A percentile compares a stretch with the other conserved stretches of the same genome.
phyloP scores from a whole-genome alignment of 2,797 vertebrate species.

The Tauraco hartlaubi region DNA sequence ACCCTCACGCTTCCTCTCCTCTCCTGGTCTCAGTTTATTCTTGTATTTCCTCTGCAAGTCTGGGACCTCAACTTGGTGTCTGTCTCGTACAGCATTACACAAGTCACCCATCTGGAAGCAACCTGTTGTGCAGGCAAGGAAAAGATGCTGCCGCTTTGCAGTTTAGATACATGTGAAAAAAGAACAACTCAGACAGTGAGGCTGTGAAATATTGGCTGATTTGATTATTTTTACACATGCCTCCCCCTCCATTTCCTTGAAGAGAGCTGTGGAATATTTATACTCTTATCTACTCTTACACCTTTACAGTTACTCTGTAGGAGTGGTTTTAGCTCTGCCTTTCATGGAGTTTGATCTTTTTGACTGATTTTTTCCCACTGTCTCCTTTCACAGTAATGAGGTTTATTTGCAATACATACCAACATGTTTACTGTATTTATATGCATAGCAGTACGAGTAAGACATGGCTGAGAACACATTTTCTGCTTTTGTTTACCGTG shows the following conservation, averaged over 20 bases:
- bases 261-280: not conserved
- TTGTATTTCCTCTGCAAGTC: slow-evolving; percentile 41
- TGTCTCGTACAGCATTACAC: not conserved
- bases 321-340: not conserved
- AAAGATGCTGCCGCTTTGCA: slow-evolving; percentile 21
- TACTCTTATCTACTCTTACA: not conserved
- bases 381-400: not conserved
- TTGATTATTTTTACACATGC: not conserved
- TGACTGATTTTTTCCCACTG: not conserved
- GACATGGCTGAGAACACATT: not conserved
- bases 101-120: slow-evolving; percentile 61
- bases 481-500: not conserved
- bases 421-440: not conserved
- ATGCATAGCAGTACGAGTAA: not conserved
- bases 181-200: not conserved
- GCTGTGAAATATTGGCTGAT: not conserved
- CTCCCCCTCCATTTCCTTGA: not conserved
- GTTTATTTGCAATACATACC: not conserved
- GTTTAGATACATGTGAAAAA: not conserved
- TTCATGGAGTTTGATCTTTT: not conserved
- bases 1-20: not conserved
- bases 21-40: slow-evolving; percentile 26
- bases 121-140: slow-evolving; percentile 12
- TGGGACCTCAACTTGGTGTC: not conserved
- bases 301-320: not conserved